Conservation (phyloP, 1,140 invertebrate genomes). For the Drosophila trapezifrons region DNA sequence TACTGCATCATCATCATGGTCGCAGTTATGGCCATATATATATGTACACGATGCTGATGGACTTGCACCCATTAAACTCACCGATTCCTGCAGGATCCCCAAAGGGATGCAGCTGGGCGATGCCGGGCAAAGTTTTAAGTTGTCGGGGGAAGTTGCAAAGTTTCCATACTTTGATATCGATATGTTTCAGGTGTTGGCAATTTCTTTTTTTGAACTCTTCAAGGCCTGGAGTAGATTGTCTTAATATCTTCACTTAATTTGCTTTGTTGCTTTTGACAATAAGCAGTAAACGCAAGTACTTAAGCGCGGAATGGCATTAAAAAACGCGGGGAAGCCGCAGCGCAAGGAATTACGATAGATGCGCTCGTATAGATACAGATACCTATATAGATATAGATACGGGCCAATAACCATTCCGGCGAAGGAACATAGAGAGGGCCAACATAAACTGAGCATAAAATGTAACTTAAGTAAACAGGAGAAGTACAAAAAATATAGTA, state of each 20-base stretch:
- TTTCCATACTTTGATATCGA: background rate
- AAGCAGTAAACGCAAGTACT: background rate
- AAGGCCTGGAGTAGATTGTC: background rate
- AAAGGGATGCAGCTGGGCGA: background rate
- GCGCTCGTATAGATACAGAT: slow-evolving; percentile 1
- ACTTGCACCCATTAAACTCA: slow-evolving; percentile 3
- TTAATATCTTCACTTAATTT: background rate
- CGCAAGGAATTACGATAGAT: background rate
- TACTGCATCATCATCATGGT: slow-evolving; percentile 10
- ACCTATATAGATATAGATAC: slow-evolving; percentile 1
- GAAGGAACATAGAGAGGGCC: too few species aligned
- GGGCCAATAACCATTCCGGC: slow-evolving; percentile 10
- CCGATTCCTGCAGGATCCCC: slow-evolving; percentile 4
- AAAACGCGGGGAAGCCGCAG: background rate
- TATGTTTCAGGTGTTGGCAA: background rate
- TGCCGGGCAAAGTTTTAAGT: background rate
- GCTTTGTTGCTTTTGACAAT: background rate
- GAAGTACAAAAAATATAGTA: slow-evolving; percentile 6
- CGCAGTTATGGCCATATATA: slow-evolving; percentile 4
- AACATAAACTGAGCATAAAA: slow-evolving; percentile 41
- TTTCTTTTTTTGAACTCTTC: background rate
- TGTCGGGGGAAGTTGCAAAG: background rate
- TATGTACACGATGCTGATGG: slow-evolving; percentile 6
- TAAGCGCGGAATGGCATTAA: slow-evolving; percentile 16
- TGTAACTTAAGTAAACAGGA: slow-evolving; percentile 43